Base-by-base conservation (phyloP, 1,140 invertebrate genomes). In the Heliconius melpomene region DNA sequence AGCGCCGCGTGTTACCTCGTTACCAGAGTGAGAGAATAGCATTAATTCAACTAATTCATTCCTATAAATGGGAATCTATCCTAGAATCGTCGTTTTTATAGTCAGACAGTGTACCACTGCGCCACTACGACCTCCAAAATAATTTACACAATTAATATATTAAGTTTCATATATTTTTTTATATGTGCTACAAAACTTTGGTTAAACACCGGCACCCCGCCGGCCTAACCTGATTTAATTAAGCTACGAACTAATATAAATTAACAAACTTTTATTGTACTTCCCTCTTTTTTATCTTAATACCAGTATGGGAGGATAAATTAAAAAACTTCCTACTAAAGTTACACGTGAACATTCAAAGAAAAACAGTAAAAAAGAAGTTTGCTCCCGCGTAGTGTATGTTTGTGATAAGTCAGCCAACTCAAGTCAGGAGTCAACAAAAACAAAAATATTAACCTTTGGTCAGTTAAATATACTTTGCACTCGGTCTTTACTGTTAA, bases 291-390 rank as follows among this genome's bases (percentile, higher is more conserved):
- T 75, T 75, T 75, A 75, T 75, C 60, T 66, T 66, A 66, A 66
- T 66, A 66, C 13, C 3, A 66, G 60, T 9, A 66, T 66, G 60
- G 60, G 23, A 52, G 52, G 50, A 52, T 52, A 75, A 75, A 75
- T 75, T 75, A 75, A 75, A 75, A 75, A 75, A 75, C 74, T 75
- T 75, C 26, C 26, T n/a, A 75, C 29, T 57, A 57, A 75, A 75
- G 50, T 75, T 75, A 66, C 60, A 66, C 60, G 23, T 66, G 60
- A 66, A 66, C 23, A 66, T 23, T 20, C 2, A 23, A 66, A 66
- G 60, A 66, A 66, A 66, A 66, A 66, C 26, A 66, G 74, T 75
- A 74, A 52, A 74, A 75, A 16, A 6, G n/a, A 66, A 66, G 60
- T 66, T 29, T 16, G 60, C 54, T 66, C 29, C 60, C 60, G n/a